Percentiles rank a stretch among this genome's conserved stretches.
These are phyloP conservation scores for Mystacornis crossleyi DNA, from an alignment of 2,113 vertebrate species.

Conservation along the genomic window DNA sequence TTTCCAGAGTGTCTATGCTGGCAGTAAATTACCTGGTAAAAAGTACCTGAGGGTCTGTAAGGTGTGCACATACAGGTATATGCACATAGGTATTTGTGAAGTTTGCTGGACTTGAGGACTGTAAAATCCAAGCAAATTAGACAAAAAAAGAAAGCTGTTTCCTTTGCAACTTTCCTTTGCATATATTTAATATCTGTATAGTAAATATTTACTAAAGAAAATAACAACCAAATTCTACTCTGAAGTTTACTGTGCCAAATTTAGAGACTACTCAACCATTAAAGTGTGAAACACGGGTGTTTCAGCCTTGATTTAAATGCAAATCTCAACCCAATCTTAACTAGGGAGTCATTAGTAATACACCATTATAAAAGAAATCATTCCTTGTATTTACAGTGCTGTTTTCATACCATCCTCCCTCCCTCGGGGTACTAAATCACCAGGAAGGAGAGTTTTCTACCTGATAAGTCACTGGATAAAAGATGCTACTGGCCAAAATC, in stretches of 20 bases:
- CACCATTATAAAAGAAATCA: background rate
- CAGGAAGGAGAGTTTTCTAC: background rate
- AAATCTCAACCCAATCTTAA: background rate
- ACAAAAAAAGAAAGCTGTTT: background rate
- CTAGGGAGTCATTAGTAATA: background rate
- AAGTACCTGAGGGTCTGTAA: background rate
- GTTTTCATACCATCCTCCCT: background rate
- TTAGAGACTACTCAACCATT: slow-evolving; percentile 7
- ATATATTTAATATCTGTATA: background rate
- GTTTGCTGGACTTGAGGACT: background rate
- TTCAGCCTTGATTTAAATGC: slow-evolving; percentile 44
- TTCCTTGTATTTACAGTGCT: background rate
- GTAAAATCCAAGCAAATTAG: background rate
- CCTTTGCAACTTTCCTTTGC: background rate
- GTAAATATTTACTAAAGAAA: slow-evolving; percentile 33
- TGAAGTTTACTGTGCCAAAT: slow-evolving; percentile 18
- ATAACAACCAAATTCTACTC: background rate
- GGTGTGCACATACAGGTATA: background rate
- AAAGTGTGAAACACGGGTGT: slow-evolving; percentile 31
- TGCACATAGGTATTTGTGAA: background rate
- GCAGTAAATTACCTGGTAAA: background rate
- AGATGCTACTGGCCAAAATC: background rate
- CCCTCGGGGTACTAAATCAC: background rate
- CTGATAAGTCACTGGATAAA: background rate
- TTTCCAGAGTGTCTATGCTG: background rate